Conservation (phyloP, 1,140 invertebrate species). For the Maconellicoccus hirsutus region DNA sequence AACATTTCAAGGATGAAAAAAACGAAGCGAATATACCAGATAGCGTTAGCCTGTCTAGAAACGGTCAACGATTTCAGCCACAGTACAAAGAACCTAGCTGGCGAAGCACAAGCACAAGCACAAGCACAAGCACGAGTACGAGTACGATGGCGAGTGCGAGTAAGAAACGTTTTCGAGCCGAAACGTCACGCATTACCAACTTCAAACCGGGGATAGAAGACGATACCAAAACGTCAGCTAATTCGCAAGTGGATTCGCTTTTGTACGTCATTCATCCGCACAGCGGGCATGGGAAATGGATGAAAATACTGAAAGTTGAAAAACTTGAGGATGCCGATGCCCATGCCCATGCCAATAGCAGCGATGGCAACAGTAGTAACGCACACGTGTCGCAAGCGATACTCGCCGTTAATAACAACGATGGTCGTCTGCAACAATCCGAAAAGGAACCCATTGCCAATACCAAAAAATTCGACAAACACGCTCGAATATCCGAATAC, state of each 20-base stretch:
- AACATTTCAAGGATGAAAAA: not conserved
- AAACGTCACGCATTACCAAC: slow-evolving; percentile 1
- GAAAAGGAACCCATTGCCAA: too few relatives aligned
- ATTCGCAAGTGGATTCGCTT: slow-evolving; percentile 27
- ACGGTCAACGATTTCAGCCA: not conserved
- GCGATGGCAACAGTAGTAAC: too few relatives aligned
- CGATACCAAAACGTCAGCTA: not conserved
- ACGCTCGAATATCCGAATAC: too few relatives aligned
- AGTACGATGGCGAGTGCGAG: slow-evolving; percentile 13
- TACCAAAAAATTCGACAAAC: too few relatives aligned
- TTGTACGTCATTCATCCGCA: slow-evolving; percentile 30
- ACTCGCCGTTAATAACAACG: too few relatives aligned
- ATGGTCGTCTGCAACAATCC: too few relatives aligned
- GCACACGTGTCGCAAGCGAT: too few relatives aligned
- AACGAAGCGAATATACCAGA: not conserved
- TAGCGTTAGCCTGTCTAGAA: not conserved
- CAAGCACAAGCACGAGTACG: not conserved
- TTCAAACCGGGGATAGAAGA: too few relatives aligned
- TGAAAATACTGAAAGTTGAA: slow-evolving; percentile 25
- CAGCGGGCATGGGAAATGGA: slow-evolving; percentile 30
- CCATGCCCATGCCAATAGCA: too few relatives aligned
- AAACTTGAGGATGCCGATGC: too few relatives aligned
- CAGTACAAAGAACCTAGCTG: slow-evolving; percentile 18
- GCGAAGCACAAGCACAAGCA: slow-evolving; percentile 24
- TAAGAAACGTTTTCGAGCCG: not conserved